These are phyloP conservation scores for Eulacestoma nigropectus DNA, from an alignment of 2,113 vertebrate species.

Conservation along the genomic window DNA sequence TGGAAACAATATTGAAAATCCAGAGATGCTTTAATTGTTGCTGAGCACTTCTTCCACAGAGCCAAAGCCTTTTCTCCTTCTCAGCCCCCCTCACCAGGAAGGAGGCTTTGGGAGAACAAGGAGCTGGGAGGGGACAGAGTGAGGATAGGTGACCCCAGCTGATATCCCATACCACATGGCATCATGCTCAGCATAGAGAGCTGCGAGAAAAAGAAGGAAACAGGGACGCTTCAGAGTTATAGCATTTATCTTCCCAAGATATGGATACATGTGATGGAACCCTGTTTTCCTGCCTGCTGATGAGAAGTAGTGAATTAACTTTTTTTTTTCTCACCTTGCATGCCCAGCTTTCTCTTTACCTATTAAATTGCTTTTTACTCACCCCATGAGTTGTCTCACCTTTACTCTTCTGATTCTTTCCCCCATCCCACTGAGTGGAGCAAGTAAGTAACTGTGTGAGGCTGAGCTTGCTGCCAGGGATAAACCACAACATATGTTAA, in stretches of 20 bases:
- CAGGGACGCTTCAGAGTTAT: background rate
- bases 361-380: background rate
- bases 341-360: background rate
- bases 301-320: background rate
- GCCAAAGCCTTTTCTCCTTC: background rate
- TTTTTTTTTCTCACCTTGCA: background rate
- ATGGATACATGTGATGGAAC: rapidly evolving
- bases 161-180: background rate
- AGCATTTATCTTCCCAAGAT: background rate
- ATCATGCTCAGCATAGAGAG: background rate
- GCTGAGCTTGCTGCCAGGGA: background rate
- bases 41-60: background rate
- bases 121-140: background rate
- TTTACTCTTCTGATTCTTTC: background rate
- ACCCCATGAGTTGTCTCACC: background rate
- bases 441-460: background rate
- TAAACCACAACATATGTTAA: background rate
- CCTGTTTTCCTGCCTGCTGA: background rate
- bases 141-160: background rate
- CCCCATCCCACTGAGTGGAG: rapidly evolving
- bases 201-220: background rate
- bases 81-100: background rate
- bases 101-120: background rate
- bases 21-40: rapidly evolving
- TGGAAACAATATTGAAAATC: background rate